phyloP scores from a whole-genome alignment of 2,888 invertebrate species.

The Scaptomyza caliginosa region DNA sequence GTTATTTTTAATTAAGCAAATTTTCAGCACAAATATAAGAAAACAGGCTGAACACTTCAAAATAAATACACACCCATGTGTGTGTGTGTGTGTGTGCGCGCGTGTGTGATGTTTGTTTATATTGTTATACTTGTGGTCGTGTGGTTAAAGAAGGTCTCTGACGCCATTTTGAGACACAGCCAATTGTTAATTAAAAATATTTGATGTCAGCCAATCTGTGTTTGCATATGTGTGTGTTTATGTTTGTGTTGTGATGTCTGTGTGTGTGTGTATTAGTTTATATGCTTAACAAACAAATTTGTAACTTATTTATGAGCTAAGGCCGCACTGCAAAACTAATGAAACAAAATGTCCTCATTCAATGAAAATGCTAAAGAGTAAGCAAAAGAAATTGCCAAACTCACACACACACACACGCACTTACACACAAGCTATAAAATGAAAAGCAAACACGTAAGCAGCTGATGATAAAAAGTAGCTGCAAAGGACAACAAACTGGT shows the following conservation, averaged over 20 bases:
- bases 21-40: slow-evolving; percentile 70
- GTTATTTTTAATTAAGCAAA: slow-evolving; percentile 78
- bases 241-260: not conserved
- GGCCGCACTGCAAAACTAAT: slow-evolving; percentile 37
- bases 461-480: slow-evolving; percentile 47
- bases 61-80: slow-evolving; percentile 18
- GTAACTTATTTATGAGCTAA: slow-evolving; percentile 43
- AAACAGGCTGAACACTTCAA: slow-evolving; percentile 46
- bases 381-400: slow-evolving; percentile 36
- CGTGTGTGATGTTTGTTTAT: slow-evolving; percentile 1
- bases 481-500: not conserved
- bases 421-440: slow-evolving; percentile 54
- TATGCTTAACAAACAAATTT: slow-evolving; percentile 28
- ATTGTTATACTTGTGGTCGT: slow-evolving; percentile 6
- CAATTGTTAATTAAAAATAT: slow-evolving; percentile 71
- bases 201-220: slow-evolving; percentile 33
- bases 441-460: slow-evolving; percentile 59
- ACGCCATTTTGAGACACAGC: slow-evolving; percentile 33
- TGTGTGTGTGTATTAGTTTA: slow-evolving; percentile 1
- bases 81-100: not conserved
- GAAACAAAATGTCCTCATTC: slow-evolving; percentile 37
- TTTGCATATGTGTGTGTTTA: not conserved
- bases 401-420: slow-evolving; percentile 12
- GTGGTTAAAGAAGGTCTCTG: slow-evolving; percentile 44
- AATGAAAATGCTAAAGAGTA: slow-evolving; percentile 34